phyloP scores from a whole-genome alignment of 2,888 invertebrate genomes.

The Ochropleura leucogaster region DNA sequence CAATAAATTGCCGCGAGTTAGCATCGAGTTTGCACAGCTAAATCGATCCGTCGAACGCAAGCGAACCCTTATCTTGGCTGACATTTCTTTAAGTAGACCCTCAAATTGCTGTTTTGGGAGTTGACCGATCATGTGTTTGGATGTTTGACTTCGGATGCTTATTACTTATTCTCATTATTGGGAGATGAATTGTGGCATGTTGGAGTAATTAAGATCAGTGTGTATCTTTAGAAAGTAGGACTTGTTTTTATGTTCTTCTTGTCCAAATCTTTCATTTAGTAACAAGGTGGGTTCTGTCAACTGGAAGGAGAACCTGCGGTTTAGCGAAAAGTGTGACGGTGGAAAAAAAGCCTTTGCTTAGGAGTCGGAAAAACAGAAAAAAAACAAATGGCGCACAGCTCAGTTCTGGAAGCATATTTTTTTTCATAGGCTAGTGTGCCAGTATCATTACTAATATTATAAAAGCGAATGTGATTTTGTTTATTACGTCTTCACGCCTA shows the following conservation, averaged over 20 bases:
- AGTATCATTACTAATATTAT: too few species aligned
- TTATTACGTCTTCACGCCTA: too few species aligned
- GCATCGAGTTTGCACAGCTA: conserved; percentile 64
- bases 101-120: conserved; percentile 80
- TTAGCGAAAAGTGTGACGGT: not conserved
- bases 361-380: not conserved
- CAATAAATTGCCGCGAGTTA: conserved; percentile 54
- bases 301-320: accelerated
- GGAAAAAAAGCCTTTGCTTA: not conserved
- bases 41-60: conserved; percentile 72
- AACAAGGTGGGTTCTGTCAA: not conserved
- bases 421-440: too few species aligned
- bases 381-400: not conserved
- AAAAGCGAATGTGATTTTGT: too few species aligned
- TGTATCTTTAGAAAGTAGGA: too few species aligned
- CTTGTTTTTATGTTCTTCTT: too few species aligned
- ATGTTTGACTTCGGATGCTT: conserved; percentile 50
- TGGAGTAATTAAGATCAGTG: not conserved
- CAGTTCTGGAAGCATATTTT: not conserved
- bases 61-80: conserved; percentile 80
- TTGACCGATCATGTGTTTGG: conserved; percentile 73
- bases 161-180: conserved; percentile 39
- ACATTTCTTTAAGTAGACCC: conserved; percentile 79
- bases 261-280: not conserved
- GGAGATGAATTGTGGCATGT: conserved; percentile 12